phyloP scores from a whole-genome alignment of 2,888 invertebrate species.

The Pecten maximus region DNA sequence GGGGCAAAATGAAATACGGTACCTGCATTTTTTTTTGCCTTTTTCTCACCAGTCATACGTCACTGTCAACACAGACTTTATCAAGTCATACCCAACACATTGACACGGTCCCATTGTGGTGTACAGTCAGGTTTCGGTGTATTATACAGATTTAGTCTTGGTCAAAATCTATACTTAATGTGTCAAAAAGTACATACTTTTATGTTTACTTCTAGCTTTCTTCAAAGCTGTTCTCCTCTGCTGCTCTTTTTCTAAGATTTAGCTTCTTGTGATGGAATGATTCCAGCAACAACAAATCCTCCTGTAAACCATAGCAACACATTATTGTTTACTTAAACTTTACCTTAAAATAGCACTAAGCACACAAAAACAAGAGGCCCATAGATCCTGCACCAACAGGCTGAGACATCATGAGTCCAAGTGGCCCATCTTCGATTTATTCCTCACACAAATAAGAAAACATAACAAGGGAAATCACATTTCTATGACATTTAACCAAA shows the following conservation, averaged over 20 bases:
- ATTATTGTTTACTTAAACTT: not conserved
- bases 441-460: not conserved
- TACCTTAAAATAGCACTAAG: not conserved
- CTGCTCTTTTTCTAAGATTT: constrained; percentile 56
- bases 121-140: too few relatives aligned
- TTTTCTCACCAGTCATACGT: too few relatives aligned
- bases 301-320: not conserved
- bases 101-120: too few relatives aligned
- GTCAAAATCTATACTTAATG: not conserved
- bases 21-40: constrained; percentile 52
- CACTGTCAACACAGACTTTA: too few relatives aligned
- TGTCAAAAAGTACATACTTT: constrained; percentile 46
- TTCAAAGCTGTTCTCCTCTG: constrained; percentile 51
- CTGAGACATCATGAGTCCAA: not conserved
- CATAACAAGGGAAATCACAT: too few relatives aligned
- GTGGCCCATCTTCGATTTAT: not conserved
- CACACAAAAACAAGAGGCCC: not conserved
- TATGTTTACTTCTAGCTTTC: constrained; percentile 37
- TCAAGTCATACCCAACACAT: too few relatives aligned
- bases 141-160: constrained; percentile 53
- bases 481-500: too few relatives aligned
- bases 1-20: too few relatives aligned
- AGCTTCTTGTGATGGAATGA: constrained; percentile 60
- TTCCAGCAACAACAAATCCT: constrained; percentile 63
- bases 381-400: not conserved